phyloP scores from a whole-genome alignment of 2,797 vertebrate species.

The Knipowitschia caucasica region DNA sequence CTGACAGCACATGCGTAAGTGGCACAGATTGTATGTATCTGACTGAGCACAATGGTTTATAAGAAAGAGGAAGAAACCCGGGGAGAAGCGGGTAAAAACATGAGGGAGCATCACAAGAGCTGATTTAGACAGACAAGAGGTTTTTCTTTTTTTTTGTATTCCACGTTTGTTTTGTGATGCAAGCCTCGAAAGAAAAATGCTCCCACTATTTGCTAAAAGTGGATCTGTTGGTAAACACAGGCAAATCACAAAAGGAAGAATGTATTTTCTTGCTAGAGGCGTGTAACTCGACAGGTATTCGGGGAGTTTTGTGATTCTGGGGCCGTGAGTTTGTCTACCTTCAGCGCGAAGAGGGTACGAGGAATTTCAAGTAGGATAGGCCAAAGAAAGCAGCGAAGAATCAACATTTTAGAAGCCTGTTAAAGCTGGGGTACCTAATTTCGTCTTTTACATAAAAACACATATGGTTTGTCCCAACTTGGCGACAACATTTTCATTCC shows the following conservation, averaged over 20 bases:
- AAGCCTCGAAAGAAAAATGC: conserved; percentile 30
- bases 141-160: no score
- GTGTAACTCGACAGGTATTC: conserved; percentile 4
- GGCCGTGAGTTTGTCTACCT: neutral
- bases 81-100: conserved; percentile 48
- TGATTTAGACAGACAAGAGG: conserved; percentile 68
- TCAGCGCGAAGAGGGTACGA: neutral
- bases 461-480: no score
- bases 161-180: conserved; percentile 48
- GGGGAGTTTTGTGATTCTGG: neutral
- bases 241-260: conserved; percentile 9
- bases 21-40: conserved; percentile 43
- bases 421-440: no score
- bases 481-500: no score
- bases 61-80: conserved; percentile 32
- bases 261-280: conserved; percentile 3
- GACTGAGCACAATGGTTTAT: conserved; percentile 60
- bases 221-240: conserved; percentile 23
- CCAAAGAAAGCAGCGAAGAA: neutral
- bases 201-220: conserved; percentile 30
- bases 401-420: neutral
- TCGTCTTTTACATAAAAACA: no score
- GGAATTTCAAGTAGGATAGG: conserved; percentile 2
- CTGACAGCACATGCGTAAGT: conserved; percentile 46
- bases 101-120: conserved; percentile 50